Conservation (phyloP, 2,888 invertebrate species). For the Acronicta psi region DNA sequence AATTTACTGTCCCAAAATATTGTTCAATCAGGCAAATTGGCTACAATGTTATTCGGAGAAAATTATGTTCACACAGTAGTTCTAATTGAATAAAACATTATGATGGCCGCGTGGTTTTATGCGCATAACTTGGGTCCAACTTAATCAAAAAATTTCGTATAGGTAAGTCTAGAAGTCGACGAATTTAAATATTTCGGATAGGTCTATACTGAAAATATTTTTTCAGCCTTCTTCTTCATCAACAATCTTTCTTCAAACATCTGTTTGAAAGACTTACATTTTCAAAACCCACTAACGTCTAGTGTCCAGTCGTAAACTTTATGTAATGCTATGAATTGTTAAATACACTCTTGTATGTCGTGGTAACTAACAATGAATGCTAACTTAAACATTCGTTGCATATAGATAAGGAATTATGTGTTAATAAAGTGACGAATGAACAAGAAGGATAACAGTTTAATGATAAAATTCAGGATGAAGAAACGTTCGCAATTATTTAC, state of each 20-base stretch:
- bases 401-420: constrained; percentile 12
- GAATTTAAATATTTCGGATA: not conserved
- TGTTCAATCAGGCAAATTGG: constrained; percentile 6
- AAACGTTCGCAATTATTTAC: constrained; percentile 22
- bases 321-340: not conserved
- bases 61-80: constrained; percentile 1
- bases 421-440: constrained; percentile 15
- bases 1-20: constrained; percentile 12
- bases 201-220: not conserved
- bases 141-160: constrained; percentile 5
- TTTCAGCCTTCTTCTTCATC: too few relatives aligned
- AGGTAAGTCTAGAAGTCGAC: not conserved
- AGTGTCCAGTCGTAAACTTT: too few relatives aligned
- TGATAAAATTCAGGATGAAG: constrained; percentile 17
- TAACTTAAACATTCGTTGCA: constrained; percentile 22
- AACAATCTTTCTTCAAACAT: too few relatives aligned
- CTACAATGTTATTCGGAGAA: not conserved
- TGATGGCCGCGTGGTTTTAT: constrained; percentile 20
- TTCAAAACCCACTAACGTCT: too few relatives aligned
- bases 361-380: constrained; percentile 14
- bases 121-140: constrained; percentile 7
- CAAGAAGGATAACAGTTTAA: constrained; percentile 14
- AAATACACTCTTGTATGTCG: constrained; percentile 2
- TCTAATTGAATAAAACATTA: constrained; percentile 15
- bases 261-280: too few relatives aligned